Percentiles rank a stretch among this genome's conserved stretches.
Conservation (phyloP, 2,113 vertebrate species). For the Tursiops truncatus region DNA sequence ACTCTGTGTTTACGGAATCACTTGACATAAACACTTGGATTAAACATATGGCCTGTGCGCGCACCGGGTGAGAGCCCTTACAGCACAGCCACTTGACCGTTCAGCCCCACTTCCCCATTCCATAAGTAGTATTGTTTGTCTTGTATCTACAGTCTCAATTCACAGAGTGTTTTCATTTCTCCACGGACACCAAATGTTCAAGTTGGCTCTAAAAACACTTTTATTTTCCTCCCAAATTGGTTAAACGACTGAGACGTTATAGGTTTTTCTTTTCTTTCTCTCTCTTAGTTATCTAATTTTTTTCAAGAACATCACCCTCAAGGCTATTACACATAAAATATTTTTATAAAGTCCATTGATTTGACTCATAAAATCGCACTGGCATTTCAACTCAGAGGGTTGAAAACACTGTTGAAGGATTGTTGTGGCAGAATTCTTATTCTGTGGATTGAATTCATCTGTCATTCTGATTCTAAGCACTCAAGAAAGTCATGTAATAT, state of each 20-base stretch:
- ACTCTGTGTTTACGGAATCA: neutral
- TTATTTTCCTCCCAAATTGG: constrained; percentile 53
- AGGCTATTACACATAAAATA: neutral
- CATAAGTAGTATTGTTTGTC: neutral
- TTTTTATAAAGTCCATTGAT: neutral
- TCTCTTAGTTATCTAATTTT: neutral
- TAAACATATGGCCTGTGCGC: neutral
- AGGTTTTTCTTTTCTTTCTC: neutral
- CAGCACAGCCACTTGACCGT: neutral
- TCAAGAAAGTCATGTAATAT: neutral
- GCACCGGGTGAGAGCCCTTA: neutral
- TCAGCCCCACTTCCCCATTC: neutral
- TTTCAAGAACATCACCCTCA: neutral
- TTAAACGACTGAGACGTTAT: constrained; percentile 20
- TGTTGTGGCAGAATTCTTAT: neutral
- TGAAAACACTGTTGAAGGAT: neutral
- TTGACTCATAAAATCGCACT: neutral
- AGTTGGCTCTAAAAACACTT: constrained; percentile 32
- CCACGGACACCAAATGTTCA: constrained; percentile 43
- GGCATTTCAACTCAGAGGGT: neutral
- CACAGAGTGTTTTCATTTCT: constrained; percentile 33
- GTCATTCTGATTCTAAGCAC: neutral
- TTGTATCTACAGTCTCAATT: neutral
- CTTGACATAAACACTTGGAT: neutral
- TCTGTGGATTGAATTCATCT: neutral